Conservation (phyloP, 2,113 vertebrate species). For the Lutjanus erythropterus region DNA sequence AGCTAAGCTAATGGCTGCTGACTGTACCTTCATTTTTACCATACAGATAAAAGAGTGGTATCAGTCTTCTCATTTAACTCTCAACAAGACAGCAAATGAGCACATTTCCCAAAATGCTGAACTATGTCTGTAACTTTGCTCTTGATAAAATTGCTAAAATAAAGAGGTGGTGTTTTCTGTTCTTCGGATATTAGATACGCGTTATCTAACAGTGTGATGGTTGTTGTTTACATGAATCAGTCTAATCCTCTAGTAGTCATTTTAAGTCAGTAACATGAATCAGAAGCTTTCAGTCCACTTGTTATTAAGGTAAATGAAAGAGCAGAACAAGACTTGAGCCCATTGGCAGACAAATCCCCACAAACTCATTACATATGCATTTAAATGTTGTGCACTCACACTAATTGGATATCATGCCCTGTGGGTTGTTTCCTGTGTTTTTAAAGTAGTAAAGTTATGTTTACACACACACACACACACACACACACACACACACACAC, state of each 20-base stretch:
- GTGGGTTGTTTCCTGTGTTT: conserved; percentile 68
- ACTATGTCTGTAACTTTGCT: neutral
- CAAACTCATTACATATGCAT: conserved; percentile 42
- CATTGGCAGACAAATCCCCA: conserved; percentile 18
- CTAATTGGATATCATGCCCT: conserved; percentile 67
- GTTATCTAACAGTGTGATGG: neutral
- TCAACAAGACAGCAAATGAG: neutral
- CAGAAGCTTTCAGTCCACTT: neutral
- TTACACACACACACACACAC: conserved; percentile 21
- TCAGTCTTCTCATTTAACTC: neutral
- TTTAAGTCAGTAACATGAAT: neutral
- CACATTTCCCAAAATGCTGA: neutral
- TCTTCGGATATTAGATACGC: neutral
- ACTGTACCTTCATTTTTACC: neutral
- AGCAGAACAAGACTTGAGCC: conserved; percentile 9
- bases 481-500: conserved; percentile 27
- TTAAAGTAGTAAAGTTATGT: conserved; percentile 44
- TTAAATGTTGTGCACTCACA: conserved; percentile 41
- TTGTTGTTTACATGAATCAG: neutral
- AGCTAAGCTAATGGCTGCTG: neutral
- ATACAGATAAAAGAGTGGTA: neutral
- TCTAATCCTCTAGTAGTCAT: neutral
- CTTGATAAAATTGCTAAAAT: neutral
- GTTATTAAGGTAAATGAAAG: conserved; percentile 7
- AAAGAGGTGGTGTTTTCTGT: neutral